A percentile compares a stretch with the other conserved stretches of the same genome.
Evolutionary conservation across 2,113 vertebrate species (phyloP).

Genomic region (Ciconia boyciana): DNA sequence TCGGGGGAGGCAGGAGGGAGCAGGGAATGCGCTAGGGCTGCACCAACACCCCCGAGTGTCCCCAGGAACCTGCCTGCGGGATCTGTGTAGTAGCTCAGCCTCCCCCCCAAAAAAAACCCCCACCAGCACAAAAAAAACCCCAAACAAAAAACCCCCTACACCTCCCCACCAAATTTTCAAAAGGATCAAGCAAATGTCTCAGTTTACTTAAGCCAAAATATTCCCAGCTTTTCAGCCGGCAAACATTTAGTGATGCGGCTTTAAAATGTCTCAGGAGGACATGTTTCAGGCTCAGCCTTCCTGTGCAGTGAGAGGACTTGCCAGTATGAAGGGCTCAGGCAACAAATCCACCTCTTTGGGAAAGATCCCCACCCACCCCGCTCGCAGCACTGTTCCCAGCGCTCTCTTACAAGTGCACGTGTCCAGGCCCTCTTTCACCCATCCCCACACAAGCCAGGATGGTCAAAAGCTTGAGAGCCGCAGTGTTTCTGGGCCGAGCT

Average conservation of each 20-base stretch:
- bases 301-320: not conserved
- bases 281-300: not conserved
- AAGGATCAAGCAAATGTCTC: not conserved
- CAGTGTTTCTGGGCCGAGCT: fast-evolving
- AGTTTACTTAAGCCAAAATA: not conserved
- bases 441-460: not conserved
- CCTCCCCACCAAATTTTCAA: not conserved
- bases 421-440: too few relatives aligned
- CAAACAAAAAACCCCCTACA: too few relatives aligned
- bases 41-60: too few relatives aligned
- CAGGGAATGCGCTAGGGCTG: not conserved
- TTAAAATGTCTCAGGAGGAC: not conserved
- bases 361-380: not conserved
- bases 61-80: not conserved
- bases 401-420: too few relatives aligned
- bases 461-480: not conserved
- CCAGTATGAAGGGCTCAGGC: not conserved
- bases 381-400: fast-evolving
- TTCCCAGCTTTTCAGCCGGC: not conserved
- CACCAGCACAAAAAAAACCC: too few relatives aligned
- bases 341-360: not conserved
- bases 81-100: not conserved
- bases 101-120: too few relatives aligned
- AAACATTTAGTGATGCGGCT: not conserved
- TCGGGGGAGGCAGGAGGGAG: not conserved